Conservation (phyloP, 2,888 invertebrate genomes). For the Thecocarcelia acutangulata region DNA sequence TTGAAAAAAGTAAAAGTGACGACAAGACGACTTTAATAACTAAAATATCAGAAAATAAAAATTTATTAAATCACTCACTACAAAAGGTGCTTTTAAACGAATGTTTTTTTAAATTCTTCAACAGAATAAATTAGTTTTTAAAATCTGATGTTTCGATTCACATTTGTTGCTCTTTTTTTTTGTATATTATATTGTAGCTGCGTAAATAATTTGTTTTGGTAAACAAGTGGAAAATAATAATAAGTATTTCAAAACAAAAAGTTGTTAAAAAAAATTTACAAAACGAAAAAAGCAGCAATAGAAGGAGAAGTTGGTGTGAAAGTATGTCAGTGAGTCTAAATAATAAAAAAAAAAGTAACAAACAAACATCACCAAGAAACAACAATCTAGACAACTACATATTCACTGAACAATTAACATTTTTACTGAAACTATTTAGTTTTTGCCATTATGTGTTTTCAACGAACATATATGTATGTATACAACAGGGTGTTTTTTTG, state of each 20-base stretch:
- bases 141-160: background rate
- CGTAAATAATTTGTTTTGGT: slow-evolving; percentile 46
- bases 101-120: too few relatives aligned
- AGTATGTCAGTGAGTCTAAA: slow-evolving; percentile 68
- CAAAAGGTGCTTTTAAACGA: too few relatives aligned
- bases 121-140: too few relatives aligned
- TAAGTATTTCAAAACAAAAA: slow-evolving; percentile 51
- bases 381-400: slow-evolving; percentile 49
- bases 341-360: slow-evolving; percentile 7
- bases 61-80: too few relatives aligned
- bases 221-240: slow-evolving; percentile 49
- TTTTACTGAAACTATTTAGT: slow-evolving; percentile 50
- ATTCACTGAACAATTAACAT: slow-evolving; percentile 69
- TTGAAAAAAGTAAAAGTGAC: slow-evolving; percentile 52
- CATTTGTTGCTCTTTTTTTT: too few relatives aligned
- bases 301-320: slow-evolving; percentile 65
- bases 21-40: background rate
- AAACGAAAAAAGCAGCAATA: slow-evolving; percentile 1
- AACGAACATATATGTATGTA: too few relatives aligned
- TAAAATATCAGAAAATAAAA: too few relatives aligned
- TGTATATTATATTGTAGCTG: slow-evolving; percentile 16
- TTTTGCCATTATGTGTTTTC: slow-evolving; percentile 26
- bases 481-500: too few relatives aligned
- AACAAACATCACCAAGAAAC: slow-evolving; percentile 26
- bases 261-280: slow-evolving; percentile 10